Evolutionary conservation across 2,797 vertebrate genomes (phyloP).

Genomic region (Coilia nasus): DNA sequence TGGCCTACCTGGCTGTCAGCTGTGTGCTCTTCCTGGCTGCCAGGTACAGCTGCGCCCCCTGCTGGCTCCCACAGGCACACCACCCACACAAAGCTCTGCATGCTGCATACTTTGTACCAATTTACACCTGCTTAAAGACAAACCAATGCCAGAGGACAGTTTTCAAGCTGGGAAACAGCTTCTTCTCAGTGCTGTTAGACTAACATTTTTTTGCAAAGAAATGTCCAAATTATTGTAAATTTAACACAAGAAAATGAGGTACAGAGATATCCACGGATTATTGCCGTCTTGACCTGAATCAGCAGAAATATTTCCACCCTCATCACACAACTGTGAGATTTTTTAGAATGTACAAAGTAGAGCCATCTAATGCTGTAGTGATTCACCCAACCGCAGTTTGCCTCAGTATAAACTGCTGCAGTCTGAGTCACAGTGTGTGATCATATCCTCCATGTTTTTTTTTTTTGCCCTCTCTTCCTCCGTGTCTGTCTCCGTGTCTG

Average conservation of each 20-base stretch:
- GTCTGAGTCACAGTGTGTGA: neutral
- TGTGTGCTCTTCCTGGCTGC: slow-evolving; percentile 94
- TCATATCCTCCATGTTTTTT: neutral
- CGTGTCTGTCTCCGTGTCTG: neutral
- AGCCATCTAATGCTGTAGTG: neutral
- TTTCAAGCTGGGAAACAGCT: neutral
- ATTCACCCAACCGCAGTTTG: neutral
- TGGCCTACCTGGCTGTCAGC: slow-evolving; percentile 92
- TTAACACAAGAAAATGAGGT: neutral
- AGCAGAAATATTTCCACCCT: neutral
- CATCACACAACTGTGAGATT: neutral
- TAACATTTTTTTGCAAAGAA: neutral
- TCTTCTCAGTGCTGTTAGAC: neutral
- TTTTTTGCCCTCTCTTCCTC: neutral
- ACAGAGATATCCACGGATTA: neutral
- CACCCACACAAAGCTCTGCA: neutral
- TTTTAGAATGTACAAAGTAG: neutral
- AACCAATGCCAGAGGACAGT: neutral
- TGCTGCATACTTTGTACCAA: neutral
- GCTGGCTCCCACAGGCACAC: neutral
- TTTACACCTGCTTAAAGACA: neutral
- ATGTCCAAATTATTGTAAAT: no score
- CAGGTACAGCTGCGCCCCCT: slow-evolving; percentile 74
- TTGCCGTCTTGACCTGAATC: neutral
- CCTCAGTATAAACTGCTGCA: neutral